These are phyloP conservation scores for Aleiodes testaceus DNA, from an alignment of 2,888 invertebrate genomes.

Conservation along the genomic window DNA sequence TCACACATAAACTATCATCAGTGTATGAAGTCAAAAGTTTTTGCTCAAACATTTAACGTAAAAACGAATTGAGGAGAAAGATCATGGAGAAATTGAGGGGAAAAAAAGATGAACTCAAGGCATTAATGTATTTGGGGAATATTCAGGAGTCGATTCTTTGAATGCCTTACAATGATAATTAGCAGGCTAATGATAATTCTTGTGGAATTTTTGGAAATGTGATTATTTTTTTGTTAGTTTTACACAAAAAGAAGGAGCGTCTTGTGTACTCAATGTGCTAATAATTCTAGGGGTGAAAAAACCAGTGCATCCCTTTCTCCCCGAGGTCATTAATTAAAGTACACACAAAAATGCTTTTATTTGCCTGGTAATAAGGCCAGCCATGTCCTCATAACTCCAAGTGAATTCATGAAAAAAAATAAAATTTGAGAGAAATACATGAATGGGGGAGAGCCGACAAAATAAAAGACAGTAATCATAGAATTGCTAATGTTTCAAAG, in stretches of 20 bases:
- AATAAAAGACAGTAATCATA: constrained; percentile 65
- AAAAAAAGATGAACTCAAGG: background rate
- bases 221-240: too few relatives aligned
- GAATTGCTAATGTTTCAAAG: constrained; percentile 69
- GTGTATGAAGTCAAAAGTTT: background rate
- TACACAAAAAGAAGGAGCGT: background rate
- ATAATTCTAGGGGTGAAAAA: constrained; percentile 55
- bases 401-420: constrained; percentile 24
- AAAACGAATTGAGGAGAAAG: background rate
- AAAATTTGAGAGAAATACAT: constrained; percentile 7
- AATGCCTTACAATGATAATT: constrained; percentile 20
- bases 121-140: background rate
- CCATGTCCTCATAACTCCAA: constrained; percentile 28
- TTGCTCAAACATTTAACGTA: background rate
- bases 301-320: constrained; percentile 51
- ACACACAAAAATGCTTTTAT: constrained; percentile 41
- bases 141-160: constrained; percentile 27
- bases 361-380: constrained; percentile 10
- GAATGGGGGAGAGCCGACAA: constrained; percentile 41
- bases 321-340: constrained; percentile 71
- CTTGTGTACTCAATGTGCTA: constrained; percentile 65
- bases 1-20: constrained; percentile 27
- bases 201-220: constrained; percentile 33
- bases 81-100: constrained; percentile 1
- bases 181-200: constrained; percentile 27